Evolutionary conservation across 2,888 invertebrate genomes (phyloP).

Genomic region (Andrena bucephala): DNA sequence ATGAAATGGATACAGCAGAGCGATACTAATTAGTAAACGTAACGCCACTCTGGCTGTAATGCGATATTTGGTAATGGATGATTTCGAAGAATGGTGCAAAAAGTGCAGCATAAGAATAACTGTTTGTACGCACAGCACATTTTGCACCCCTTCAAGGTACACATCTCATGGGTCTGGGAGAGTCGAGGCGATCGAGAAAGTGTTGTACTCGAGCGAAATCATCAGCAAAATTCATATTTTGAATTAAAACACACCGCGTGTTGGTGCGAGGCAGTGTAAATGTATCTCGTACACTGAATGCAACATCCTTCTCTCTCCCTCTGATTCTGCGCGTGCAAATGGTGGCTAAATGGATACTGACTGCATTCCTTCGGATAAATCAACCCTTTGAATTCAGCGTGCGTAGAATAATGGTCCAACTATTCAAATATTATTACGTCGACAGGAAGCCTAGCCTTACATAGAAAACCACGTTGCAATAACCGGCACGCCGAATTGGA

Average conservation of each 20-base stretch:
- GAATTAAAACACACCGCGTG: no score
- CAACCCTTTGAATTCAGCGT: slow-evolving; percentile 35
- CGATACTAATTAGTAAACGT: slow-evolving; percentile 47
- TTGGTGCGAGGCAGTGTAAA: not conserved
- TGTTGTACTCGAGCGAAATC: not conserved
- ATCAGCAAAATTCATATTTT: not conserved
- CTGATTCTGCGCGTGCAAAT: slow-evolving; percentile 34
- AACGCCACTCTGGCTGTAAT: slow-evolving; percentile 30
- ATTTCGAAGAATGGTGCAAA: slow-evolving; percentile 42
- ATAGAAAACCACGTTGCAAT: not conserved
- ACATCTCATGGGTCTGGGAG: not conserved
- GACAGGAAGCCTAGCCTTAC: not conserved
- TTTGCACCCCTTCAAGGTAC: slow-evolving; percentile 34
- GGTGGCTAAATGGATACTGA: slow-evolving; percentile 8
- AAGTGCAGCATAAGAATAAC: slow-evolving; percentile 71
- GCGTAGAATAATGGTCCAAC: not conserved
- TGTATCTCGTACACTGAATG: not conserved
- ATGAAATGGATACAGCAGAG: slow-evolving; percentile 24
- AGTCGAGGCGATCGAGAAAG: not conserved
- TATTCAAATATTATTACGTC: not conserved
- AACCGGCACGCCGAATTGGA: slow-evolving; percentile 24
- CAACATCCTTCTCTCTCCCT: slow-evolving; percentile 11
- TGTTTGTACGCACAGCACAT: slow-evolving; percentile 70
- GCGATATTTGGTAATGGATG: slow-evolving; percentile 7
- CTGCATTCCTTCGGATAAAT: slow-evolving; percentile 12